Evolutionary conservation across 2,113 vertebrate species (phyloP).

Genomic region (Stictonetta naevosa): DNA sequence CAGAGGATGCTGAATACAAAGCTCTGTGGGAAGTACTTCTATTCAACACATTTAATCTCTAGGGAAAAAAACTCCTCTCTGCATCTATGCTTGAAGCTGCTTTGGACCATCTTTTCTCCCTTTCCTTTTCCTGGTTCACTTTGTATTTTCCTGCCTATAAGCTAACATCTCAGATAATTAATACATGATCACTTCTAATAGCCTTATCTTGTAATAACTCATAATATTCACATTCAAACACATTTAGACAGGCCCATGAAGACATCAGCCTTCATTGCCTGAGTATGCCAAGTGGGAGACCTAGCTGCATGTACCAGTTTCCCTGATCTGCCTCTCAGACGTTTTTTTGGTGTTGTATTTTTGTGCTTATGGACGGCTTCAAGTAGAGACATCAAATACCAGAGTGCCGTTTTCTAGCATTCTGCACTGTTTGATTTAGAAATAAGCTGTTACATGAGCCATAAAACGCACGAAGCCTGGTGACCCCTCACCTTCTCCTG

Average conservation of each 20-base stretch:
- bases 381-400: not conserved
- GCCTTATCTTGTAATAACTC: not conserved
- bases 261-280: not conserved
- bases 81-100: not conserved
- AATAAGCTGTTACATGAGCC: slow-evolving; percentile 20
- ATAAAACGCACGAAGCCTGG: not conserved
- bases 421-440: not conserved
- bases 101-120: not conserved
- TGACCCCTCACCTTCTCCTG: slow-evolving; percentile 36
- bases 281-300: not conserved
- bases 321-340: not conserved
- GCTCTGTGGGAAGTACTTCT: not conserved
- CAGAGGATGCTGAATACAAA: not conserved
- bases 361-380: not conserved
- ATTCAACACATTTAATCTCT: not conserved
- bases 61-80: not conserved
- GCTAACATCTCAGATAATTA: not conserved
- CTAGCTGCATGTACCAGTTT: not conserved
- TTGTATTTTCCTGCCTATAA: not conserved
- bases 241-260: not conserved
- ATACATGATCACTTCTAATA: not conserved
- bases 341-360: not conserved
- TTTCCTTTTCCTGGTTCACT: not conserved
- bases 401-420: not conserved
- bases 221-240: not conserved